These are phyloP conservation scores for Empidonax alnorum DNA, from an alignment of 2,113 vertebrate genomes.

Conservation along the genomic window DNA sequence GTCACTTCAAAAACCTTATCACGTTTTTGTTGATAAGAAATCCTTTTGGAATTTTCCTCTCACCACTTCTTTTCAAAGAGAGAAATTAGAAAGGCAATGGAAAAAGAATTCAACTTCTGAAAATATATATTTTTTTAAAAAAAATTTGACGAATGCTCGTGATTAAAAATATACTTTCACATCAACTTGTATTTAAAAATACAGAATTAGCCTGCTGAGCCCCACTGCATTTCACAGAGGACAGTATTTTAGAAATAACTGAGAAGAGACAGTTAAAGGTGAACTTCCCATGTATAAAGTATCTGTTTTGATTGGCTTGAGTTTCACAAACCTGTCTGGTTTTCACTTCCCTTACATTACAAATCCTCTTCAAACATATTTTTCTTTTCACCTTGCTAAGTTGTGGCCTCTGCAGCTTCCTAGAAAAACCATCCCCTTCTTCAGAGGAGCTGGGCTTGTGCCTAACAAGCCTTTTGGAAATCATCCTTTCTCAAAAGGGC, in stretches of 20 bases:
- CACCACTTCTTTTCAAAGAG: background rate
- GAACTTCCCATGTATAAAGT: background rate
- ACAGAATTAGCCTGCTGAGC: background rate
- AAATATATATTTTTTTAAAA: background rate
- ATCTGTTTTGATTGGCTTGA: constrained; percentile 23
- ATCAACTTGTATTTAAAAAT: background rate
- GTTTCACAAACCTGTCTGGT: constrained; percentile 4
- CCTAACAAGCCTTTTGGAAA: background rate
- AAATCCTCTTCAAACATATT: constrained; percentile 38
- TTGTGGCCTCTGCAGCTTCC: constrained; percentile 6
- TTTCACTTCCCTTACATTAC: constrained; percentile 36
- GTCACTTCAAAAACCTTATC: background rate
- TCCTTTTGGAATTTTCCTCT: background rate
- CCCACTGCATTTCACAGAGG: background rate
- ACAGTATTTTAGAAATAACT: background rate
- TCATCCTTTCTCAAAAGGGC: background rate
- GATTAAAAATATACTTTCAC: background rate
- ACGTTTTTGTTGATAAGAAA: background rate
- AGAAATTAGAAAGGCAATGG: background rate
- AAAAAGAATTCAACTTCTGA: background rate
- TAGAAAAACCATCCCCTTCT: background rate
- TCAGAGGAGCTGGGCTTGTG: constrained; percentile 15
- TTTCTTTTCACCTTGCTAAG: constrained; percentile 53
- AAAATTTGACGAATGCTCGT: background rate
- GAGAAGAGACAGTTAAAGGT: background rate